Evolutionary conservation across 2,888 invertebrate genomes (phyloP).

Genomic region (Saturnia japonica): DNA sequence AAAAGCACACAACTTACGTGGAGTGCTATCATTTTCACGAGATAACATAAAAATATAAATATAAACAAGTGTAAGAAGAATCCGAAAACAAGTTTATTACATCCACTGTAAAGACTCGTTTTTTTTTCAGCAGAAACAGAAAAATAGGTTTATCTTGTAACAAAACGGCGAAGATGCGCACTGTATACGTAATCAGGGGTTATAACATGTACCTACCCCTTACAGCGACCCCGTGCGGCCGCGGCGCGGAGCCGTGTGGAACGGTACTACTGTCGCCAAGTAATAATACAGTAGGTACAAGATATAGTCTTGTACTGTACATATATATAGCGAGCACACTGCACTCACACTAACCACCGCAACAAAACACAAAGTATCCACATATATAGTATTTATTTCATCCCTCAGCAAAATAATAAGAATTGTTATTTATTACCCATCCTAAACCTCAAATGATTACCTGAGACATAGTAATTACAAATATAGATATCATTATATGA

Average conservation of each 20-base stretch:
- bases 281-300: no score
- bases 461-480: not conserved
- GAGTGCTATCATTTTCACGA: no score
- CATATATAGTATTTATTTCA: not conserved
- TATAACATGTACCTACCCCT: not conserved
- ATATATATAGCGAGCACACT: not conserved
- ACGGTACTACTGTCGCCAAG: no score
- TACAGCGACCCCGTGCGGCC: not conserved
- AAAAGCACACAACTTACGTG: no score
- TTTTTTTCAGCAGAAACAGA: not conserved
- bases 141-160: not conserved
- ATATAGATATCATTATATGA: not conserved
- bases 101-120: not conserved
- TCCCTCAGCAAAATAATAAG: not conserved
- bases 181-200: constrained; percentile 6
- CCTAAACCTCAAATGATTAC: not conserved
- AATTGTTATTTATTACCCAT: not conserved
- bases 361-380: not conserved
- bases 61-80: not conserved
- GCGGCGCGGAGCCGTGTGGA: no score
- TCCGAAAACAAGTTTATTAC: not conserved
- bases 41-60: not conserved
- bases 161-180: not conserved
- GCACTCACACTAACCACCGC: not conserved
- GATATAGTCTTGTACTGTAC: no score